Conservation (phyloP, 37 sponge, comb jelly and placozoan genomes). For the Chondrosia reniformis region DNA sequence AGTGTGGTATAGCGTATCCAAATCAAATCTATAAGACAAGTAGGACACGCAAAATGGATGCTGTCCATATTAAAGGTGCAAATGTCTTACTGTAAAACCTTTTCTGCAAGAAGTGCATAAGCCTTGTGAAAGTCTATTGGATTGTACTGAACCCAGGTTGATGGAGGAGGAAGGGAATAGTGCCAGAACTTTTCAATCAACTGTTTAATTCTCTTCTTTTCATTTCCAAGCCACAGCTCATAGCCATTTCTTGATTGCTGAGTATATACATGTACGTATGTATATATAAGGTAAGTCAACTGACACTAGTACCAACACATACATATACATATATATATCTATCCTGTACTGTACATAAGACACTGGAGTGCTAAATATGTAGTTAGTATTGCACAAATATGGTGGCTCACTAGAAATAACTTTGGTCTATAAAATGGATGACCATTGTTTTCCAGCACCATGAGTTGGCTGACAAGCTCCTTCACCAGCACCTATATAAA, state of each 20-base stretch:
- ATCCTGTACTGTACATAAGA: background rate
- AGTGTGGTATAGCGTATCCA: background rate
- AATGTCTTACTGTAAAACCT: conserved; percentile 50
- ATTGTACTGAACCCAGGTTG: conserved; percentile 45
- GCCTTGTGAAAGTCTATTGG: conserved; percentile 70
- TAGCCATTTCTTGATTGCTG: conserved; percentile 70
- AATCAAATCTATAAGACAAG: background rate
- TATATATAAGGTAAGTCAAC: background rate
- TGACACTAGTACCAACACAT: background rate
- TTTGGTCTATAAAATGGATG: conserved; percentile 79
- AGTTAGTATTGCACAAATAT: background rate
- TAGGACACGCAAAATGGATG: background rate
- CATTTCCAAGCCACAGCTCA: conserved; percentile 73
- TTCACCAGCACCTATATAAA: conserved; percentile 53
- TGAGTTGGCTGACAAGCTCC: conserved; percentile 61
- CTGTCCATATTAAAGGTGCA: too few species aligned
- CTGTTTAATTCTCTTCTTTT: conserved; percentile 57
- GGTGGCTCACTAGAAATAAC: conserved; percentile 55
- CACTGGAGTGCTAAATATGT: background rate
- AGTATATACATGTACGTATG: background rate
- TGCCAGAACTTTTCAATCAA: conserved; percentile 82
- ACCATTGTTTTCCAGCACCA: conserved; percentile 74
- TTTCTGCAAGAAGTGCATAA: conserved; percentile 48
- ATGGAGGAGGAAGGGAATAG: conserved; percentile 59
- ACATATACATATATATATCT: background rate